Evolutionary conservation across 2,888 invertebrate species (phyloP), one percentile per base, ranked within the genome.

Genomic region (Congeria kusceri): DNA sequence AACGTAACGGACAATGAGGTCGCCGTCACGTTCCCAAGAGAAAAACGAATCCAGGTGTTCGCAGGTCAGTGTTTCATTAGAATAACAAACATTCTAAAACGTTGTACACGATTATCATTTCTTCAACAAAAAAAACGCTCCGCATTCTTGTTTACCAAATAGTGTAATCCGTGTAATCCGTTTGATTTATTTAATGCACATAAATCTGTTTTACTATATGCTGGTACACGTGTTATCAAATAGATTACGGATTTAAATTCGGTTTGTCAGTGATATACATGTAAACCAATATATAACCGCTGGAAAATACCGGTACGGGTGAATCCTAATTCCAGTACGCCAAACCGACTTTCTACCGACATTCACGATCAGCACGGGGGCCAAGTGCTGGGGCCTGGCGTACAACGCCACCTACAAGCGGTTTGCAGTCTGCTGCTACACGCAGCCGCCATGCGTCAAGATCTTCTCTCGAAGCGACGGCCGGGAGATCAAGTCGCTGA

Each of bases 341-440:
- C 82, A 82, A 57, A 86, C 77, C 11, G 86, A 86, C 61, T 86
- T 84, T 25, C 70, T 86, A 18, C 80, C 80, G 2, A 86, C 80
- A 11, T 84, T 82, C 28, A 86, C 80, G 18, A 84, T 86, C 65
- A 80, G 72, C 57, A 84, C 84, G 0, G 84, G 78, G 0, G 84
- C 86, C 28, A 86, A 84, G 59, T 86, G 86, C 56, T 86, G 80
- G 80, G 86, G 86, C 32, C 62, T 86, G 44, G 70, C 76, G 13
- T 86, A 80, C 66, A 80, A 67, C 65, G 29, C 80, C 18, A n/a
- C 72, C 3, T 63, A 58, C 58, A 84, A 86, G 49, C 73, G 78
- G 28, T 86, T 86, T 62, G 86, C 86, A 20, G 84, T 86, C 53
- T 86, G 86, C 59, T 86, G 86, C 61, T 86, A 80, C 58, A 84